Base-by-base conservation (phyloP, 2,113 vertebrate species). In the Sorex araneus region DNA sequence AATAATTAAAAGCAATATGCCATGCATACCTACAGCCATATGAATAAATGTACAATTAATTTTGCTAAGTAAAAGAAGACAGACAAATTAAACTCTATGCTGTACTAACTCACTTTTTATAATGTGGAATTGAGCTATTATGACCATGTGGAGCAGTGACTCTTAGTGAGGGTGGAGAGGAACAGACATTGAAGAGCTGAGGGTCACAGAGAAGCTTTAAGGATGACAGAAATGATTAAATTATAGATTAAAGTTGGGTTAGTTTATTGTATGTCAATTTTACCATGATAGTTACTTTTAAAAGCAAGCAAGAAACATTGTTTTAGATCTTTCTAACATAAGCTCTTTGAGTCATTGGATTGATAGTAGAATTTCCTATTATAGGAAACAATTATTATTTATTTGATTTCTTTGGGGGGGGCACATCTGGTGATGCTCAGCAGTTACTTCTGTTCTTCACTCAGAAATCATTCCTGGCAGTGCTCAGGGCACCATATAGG, bases 1-100 rank as follows among this genome's bases (percentile, higher is more conserved):
- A 69, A n/a, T 40, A 92, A 71, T n/a, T 36, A 86, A 89, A 43
- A 71, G 27, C 15, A 76, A 90, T 43, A 30, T 45, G 30, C 34
- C 23, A 28, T 16, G 45, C 57, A 67, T 45, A 30, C 16, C 2
- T 23, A 28, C 40, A 75, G 27, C 60, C 21, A 25, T 21, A 70
- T 15, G 40, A 40, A 73, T 54, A 16, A 27, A 47, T 92, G 27
- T 89, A 67, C 75, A 47, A 70, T 47, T 69, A 45, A 43, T 32
- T 63, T 60, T 50, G 30, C 34, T 84, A 36, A 45, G 25, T 32
- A 30, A 36, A 47, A 74, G 40, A 79, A 34, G 3, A 67, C 34
- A 30, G n/a, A 30, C 6, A 43, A 92, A 92, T 69, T 36, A 18
- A 34, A 92, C 3, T 21, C 3, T 21, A 32, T n/a, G 45, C 36